Base-by-base conservation (phyloP, 2,888 invertebrate species). In the Blastobasis lacticolella region DNA sequence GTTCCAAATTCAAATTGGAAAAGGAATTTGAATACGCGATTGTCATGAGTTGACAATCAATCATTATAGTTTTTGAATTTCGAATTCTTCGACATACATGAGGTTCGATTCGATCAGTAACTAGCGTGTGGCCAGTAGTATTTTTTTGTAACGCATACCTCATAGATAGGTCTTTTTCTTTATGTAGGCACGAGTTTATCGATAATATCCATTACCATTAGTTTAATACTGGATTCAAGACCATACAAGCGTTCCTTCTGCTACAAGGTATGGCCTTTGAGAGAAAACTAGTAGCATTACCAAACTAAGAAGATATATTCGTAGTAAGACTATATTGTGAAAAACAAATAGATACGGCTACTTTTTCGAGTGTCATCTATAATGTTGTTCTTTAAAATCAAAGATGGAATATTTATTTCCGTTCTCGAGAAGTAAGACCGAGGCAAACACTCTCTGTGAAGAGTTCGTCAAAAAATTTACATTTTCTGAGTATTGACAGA, bases 21-120 rank as follows among this genome's bases (percentile, higher is more conserved):
- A 64, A 76, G 75, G 76, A 80, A 82, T 84, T 83, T 81, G 79
- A 82, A 83, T 84, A 77, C 76, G 73, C 83, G 80, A 83, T 83
- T 84, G 84, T 85, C 82, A 84, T 80, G 82, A 80, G 83, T 81
- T 82, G 82, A 85, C 84, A 84, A 85, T 85, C 83, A 84, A 85
- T 85, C 83, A 85, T 83, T 82, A 82, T 76, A 79, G 79, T 81
- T 81, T 82, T 84, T 78, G 78, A 84, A 83, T 80, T 83, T 76
- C 73, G 80, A 80, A 81, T 81, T 81, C 81, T 74, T 67, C 68
- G 66, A 71, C 77, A 75, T 75, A 76, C 76, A 75, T 73, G 76
- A 73, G 71, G 71, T 72, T 75, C 69, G 81, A 82, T 82, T 75
- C 58, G 74, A 81, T 81, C 78, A 67, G 74, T 69, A 62, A 71